Evolutionary conservation across 2,888 invertebrate species (phyloP).

Genomic region (Periphyllus acericola): DNA sequence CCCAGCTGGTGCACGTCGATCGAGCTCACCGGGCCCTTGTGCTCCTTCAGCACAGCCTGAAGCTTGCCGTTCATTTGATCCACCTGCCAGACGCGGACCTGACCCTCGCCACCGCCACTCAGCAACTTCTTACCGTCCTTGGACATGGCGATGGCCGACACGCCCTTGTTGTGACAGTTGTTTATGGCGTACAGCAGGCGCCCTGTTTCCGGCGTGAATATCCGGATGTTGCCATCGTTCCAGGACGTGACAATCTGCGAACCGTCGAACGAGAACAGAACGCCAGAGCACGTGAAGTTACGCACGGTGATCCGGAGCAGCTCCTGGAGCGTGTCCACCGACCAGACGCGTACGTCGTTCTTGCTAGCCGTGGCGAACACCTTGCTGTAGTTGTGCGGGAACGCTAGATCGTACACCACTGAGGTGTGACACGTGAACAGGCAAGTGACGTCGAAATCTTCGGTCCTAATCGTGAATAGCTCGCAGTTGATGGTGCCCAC

Average conservation of each 20-base stretch:
- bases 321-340: slow-evolving; percentile 79
- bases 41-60: slow-evolving; percentile 85
- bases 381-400: slow-evolving; percentile 83
- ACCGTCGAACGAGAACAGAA: slow-evolving; percentile 83
- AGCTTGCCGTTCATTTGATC: slow-evolving; percentile 75
- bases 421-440: slow-evolving; percentile 85
- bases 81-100: slow-evolving; percentile 84
- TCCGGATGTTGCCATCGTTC: slow-evolving; percentile 85
- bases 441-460: slow-evolving; percentile 76
- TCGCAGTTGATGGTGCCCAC: slow-evolving; percentile 83
- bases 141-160: slow-evolving; percentile 83
- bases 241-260: slow-evolving; percentile 70
- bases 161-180: slow-evolving; percentile 90
- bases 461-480: slow-evolving; percentile 80
- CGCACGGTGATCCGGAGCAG: slow-evolving; percentile 83
- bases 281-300: slow-evolving; percentile 86
- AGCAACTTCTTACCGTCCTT: slow-evolving; percentile 78
- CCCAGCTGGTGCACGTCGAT: slow-evolving; percentile 82
- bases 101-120: slow-evolving; percentile 93
- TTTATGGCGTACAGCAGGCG: slow-evolving; percentile 83
- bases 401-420: slow-evolving; percentile 82
- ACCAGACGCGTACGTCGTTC: slow-evolving; percentile 89
- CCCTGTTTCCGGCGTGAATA: slow-evolving; percentile 85
- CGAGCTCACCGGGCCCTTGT: slow-evolving; percentile 86
- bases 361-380: slow-evolving; percentile 89